Base-by-base conservation (phyloP, 1,140 invertebrate genomes). In the Eupristina koningsbergeri region DNA sequence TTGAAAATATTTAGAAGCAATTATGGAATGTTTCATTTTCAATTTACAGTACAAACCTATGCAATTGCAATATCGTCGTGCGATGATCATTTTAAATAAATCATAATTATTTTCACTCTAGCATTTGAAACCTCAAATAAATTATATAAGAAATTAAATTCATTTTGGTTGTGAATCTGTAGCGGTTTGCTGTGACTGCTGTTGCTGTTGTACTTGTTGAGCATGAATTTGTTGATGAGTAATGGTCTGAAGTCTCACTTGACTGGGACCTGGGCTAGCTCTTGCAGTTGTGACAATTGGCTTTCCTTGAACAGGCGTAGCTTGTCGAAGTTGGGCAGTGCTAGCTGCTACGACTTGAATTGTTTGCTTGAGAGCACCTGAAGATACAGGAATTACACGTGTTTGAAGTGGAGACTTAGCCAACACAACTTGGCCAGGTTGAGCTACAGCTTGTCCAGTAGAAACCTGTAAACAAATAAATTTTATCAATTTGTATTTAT, bases 261-360 rank as follows among this genome's bases (percentile, higher is more conserved):
- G 91, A 86, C 88, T 89, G 0, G 91, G 90, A 41, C 90, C 90
- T 0, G 91, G 91, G 86, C 91, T 92, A 22, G 88, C 89, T 84
- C 92, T 89, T 0, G 91, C 85, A 0, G 91, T 89, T 0, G 90
- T 91, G 11, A 91, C 88, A 26, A 91, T 86, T 0, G 91, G 91
- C 83, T 93, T 93, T 6, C 89, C 91, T 82, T 91, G 91, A 26
- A 86, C 86, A 1, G 91, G 89, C 26, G 89, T 86, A 3, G 89
- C 86, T 81, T 93, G 91, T 47, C 91, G 86, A 39, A 93, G 76
- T 53, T 93, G 92, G 26, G 91, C 88, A 31, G 87, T 91, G 69
- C 88, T 92, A 36, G 89, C 90, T 7, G 90, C 87, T 0, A 92
- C 91, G 39, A 94, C 94, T 90, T 94, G 94, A 81, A 94, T 94